phyloP scores from a whole-genome alignment of 2,113 vertebrate species.

The Poeciliopsis retropinna region DNA sequence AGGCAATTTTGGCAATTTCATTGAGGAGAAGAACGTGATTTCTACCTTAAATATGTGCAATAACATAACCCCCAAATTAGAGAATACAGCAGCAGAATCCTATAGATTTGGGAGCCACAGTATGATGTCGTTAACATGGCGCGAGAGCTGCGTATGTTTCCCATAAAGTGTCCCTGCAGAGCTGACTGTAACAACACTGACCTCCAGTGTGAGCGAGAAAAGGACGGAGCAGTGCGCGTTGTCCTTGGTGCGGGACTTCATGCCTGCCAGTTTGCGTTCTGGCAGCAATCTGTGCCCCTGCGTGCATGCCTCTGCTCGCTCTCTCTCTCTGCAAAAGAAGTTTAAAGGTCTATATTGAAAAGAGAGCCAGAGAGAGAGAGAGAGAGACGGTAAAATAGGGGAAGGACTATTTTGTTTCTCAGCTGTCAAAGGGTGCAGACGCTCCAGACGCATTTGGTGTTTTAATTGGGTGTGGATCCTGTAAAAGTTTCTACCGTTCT shows the following conservation, averaged over 20 bases:
- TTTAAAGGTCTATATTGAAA: not conserved
- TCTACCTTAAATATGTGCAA: too few species aligned
- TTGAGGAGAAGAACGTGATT: too few species aligned
- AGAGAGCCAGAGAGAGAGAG: not conserved
- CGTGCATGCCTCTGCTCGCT: not conserved
- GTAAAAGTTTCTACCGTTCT: not conserved
- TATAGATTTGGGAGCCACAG: not conserved
- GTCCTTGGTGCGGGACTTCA: conserved; percentile 20
- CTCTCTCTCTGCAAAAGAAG: not conserved
- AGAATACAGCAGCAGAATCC: not conserved
- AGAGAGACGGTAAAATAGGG: not conserved
- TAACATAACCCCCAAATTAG: not conserved
- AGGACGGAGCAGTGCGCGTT: conserved; percentile 21
- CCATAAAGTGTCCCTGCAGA: conserved; percentile 8
- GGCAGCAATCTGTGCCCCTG: conserved; percentile 31
- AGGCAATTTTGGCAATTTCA: not conserved
- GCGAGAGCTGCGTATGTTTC: not conserved
- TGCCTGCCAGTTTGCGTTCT: conserved; percentile 18
- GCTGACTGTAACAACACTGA: conserved; percentile 75
- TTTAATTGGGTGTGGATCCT: not conserved
- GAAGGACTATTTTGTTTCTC: not conserved
- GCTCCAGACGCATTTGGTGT: not conserved
- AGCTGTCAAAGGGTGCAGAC: not conserved
- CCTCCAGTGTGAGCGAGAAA: conserved; percentile 69
- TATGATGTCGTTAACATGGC: not conserved